phyloP scores from a whole-genome alignment of 2,797 vertebrate genomes.

The Sciurus vulgaris region DNA sequence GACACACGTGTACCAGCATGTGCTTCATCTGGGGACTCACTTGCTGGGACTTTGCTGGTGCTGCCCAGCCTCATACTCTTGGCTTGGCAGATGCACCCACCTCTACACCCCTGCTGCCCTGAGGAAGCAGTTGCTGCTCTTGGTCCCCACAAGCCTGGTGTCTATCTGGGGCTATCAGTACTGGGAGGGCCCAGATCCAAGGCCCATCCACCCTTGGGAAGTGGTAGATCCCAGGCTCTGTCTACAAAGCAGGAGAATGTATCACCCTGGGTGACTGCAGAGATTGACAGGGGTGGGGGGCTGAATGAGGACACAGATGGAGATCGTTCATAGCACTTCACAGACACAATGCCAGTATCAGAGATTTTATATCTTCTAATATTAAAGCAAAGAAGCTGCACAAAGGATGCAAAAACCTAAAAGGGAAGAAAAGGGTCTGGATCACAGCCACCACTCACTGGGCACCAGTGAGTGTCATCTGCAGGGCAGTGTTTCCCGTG shows the following conservation, averaged over 20 bases:
- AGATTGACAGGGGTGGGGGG: neutral
- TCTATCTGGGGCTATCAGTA: neutral
- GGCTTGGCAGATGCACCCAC: neutral
- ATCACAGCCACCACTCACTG: neutral
- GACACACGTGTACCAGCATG: slow-evolving; percentile 62
- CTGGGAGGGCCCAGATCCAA: neutral
- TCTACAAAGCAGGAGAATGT: neutral
- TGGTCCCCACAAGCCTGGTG: neutral
- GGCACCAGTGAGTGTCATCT: neutral
- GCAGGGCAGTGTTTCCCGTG: neutral
- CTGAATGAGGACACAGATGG: neutral
- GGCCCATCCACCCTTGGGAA: neutral
- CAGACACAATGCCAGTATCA: neutral
- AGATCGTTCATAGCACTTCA: neutral
- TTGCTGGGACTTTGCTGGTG: neutral
- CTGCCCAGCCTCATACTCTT: neutral
- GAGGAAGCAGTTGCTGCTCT: neutral
- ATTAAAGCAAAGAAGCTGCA: neutral
- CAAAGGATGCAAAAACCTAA: neutral
- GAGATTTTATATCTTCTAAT: neutral
- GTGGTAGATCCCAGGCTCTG: neutral
- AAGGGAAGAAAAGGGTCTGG: neutral
- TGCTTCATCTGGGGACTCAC: neutral
- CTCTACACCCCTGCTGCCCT: no score
- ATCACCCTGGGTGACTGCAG: neutral